These are phyloP conservation scores for Torymus aiolomorphi DNA, from an alignment of 2,888 invertebrate species.

Conservation along the genomic window DNA sequence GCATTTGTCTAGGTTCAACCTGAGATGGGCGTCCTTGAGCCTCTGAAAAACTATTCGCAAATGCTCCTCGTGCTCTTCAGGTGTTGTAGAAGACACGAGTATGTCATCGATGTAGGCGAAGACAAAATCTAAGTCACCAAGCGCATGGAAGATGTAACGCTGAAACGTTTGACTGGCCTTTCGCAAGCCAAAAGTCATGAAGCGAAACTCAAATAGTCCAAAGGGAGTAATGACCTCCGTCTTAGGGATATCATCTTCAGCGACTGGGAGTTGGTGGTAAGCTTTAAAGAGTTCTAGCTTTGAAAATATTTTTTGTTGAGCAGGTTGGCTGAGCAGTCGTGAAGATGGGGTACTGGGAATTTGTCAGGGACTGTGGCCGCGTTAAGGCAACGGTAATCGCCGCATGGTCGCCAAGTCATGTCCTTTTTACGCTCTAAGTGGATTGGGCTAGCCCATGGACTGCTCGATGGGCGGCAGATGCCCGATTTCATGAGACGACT, in stretches of 20 bases:
- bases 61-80: conserved; percentile 57
- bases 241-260: conserved; percentile 63
- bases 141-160: conserved; percentile 55
- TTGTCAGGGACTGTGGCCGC: conserved; percentile 62
- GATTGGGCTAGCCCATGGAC: conserved; percentile 72
- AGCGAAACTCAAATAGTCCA: conserved; percentile 64
- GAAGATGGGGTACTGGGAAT: conserved; percentile 64
- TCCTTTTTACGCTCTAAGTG: conserved; percentile 65
- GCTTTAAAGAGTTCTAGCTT: conserved; percentile 62
- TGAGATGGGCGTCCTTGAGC: conserved; percentile 50
- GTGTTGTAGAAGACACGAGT: conserved; percentile 52
- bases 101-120: no score
- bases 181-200: conserved; percentile 65
- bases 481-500: conserved; percentile 68
- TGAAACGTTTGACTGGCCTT: conserved; percentile 65
- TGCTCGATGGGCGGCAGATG: conserved; percentile 72
- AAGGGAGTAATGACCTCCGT: conserved; percentile 67
- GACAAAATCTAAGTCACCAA: no score
- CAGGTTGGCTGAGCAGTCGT: conserved; percentile 61
- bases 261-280: conserved; percentile 66
- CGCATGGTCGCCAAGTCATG: conserved; percentile 62
- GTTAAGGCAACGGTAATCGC: conserved; percentile 65
- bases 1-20: conserved; percentile 66
- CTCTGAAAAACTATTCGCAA: conserved; percentile 51
- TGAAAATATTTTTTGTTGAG: conserved; percentile 59